phyloP scores from a whole-genome alignment of 1,140 invertebrate species.

The Heliconius melpomene region DNA sequence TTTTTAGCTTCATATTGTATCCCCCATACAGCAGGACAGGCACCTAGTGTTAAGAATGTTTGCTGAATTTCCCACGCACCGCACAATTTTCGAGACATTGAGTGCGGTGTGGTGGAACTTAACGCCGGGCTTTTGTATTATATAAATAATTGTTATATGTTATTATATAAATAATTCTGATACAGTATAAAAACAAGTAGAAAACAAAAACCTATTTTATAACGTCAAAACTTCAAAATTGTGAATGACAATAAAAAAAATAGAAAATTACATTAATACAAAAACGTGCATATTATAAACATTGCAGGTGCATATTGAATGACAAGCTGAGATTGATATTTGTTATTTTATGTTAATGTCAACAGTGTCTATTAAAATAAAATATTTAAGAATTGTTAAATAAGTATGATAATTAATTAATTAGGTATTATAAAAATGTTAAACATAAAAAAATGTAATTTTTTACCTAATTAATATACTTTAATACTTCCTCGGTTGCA shows the following conservation, averaged over 20 bases:
- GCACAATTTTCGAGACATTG: no score
- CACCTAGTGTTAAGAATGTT: no score
- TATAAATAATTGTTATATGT: no score
- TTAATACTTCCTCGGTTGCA: slow-evolving; percentile 11
- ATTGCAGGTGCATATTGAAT: neutral
- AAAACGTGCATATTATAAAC: neutral
- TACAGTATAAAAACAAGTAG: no score
- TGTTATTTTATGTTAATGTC: neutral
- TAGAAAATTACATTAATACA: neutral
- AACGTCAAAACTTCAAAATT: no score
- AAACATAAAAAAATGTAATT: neutral
- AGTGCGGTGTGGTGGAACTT: no score
- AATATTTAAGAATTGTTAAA: neutral
- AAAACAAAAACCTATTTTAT: no score
- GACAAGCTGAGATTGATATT: neutral
- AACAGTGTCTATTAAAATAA: neutral
- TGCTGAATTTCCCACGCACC: no score
- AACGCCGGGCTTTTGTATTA: no score
- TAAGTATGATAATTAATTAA: neutral
- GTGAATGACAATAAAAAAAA: neutral
- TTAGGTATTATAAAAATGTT: neutral
- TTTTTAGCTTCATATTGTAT: no score
- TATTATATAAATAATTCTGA: no score
- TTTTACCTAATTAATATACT: slow-evolving; percentile 2
- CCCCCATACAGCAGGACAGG: no score